Base-by-base conservation (phyloP, 2,888 invertebrate species). In the Ecliptopera silaceata region DNA sequence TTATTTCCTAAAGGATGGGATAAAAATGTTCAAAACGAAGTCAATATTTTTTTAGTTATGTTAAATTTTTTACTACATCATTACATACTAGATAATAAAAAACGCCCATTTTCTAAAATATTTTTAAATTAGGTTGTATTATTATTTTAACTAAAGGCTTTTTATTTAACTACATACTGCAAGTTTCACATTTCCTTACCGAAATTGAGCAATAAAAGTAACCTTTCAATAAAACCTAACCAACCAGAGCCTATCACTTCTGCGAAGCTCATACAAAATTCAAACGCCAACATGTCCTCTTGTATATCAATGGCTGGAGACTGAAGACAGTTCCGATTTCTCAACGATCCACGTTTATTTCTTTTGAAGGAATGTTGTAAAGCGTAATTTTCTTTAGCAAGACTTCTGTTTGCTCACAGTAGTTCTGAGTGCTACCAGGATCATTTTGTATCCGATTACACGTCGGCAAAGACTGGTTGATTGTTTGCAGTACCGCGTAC, bases 361-460 rank as follows among this genome's bases (percentile, higher is more conserved):
- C 66, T 60, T 66, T 29, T 71, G 68, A 73, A 63, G 61, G 75
- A 75, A 76, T 74, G 69, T 71, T 70, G 73, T 77, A 77, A 81
- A 61, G 69, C 73, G 77, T 77, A 78, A 82, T 82, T 80, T 80
- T 72, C 74, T 79, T 71, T 69, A 57, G 63, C 77, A 70, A 70
- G 68, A 73, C 75, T 76, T 72, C 75, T 80, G 72, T 72, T 65
- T 66, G 71, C 76, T 74, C 73, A 67, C 68, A 60, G 61, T 72
- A 66, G 66, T 74, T 77, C 76, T 75, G 72, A 79, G 70, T 67
- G 74, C 74, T 72, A 71, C 73, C 72, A 71, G 72, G 74, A 77
- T 72, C 76, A 77, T 83, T 85, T 82, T 77, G 83, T 83, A 85
- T 86, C 85, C 79, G 82, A 86, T 86, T 87, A 84, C 86, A 79